A percentile compares a stretch with the other conserved stretches of the same genome.
Evolutionary conservation across 2,888 invertebrate species (phyloP).

Genomic region (Cephus pygmeus): DNA sequence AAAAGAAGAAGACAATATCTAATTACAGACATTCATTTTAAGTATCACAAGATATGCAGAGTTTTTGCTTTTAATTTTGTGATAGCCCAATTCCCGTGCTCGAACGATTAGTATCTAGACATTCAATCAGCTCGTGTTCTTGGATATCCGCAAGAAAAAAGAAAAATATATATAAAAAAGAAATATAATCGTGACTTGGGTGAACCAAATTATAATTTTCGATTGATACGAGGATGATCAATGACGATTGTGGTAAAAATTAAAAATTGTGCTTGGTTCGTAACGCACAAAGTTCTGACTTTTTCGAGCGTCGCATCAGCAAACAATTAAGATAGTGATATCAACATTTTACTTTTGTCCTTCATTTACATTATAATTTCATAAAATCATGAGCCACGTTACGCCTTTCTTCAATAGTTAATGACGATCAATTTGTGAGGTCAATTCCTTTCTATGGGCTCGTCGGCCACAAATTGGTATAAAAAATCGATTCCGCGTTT

Average conservation of each 20-base stretch:
- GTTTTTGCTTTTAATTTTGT: background rate
- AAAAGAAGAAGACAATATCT: background rate
- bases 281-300: background rate
- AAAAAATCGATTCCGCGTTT: background rate
- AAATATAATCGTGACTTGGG: background rate
- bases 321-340: background rate
- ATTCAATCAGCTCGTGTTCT: background rate
- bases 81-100: background rate
- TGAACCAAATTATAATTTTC: background rate
- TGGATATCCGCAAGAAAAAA: background rate
- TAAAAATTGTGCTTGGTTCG: background rate
- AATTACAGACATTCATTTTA: background rate
- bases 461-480: background rate
- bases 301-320: background rate
- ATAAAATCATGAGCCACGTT: background rate
- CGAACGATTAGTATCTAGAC: background rate
- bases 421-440: background rate
- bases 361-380: too few species aligned
- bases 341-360: background rate
- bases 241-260: background rate
- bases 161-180: background rate
- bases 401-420: background rate
- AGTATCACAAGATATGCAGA: background rate
- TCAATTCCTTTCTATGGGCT: background rate
- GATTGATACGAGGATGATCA: background rate